Conservation (phyloP, 1,140 invertebrate genomes). For the Orius insidiosus region DNA sequence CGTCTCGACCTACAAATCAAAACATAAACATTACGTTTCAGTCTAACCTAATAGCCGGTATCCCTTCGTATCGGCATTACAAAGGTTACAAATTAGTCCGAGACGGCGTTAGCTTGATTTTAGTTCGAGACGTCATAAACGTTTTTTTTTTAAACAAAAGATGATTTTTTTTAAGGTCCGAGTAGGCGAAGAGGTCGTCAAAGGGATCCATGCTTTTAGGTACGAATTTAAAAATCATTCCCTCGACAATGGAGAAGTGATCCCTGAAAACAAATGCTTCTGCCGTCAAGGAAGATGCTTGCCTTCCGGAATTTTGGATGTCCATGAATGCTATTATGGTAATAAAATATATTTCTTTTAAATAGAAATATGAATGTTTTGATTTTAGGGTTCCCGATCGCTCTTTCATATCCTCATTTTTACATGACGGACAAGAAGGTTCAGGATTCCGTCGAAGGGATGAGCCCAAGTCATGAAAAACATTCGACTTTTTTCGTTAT, state of each 20-base stretch:
- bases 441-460: slow-evolving; percentile 45
- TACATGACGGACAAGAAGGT: slow-evolving; percentile 49
- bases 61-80: too few relatives aligned
- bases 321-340: slow-evolving; percentile 65
- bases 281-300: slow-evolving; percentile 50
- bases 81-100: too few relatives aligned
- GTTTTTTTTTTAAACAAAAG: too few relatives aligned
- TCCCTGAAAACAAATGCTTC: slow-evolving; percentile 59
- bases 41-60: too few relatives aligned
- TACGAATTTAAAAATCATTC: slow-evolving; percentile 56
- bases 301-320: slow-evolving; percentile 51
- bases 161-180: slow-evolving; percentile 33
- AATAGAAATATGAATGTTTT: neutral
- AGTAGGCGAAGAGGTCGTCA: slow-evolving; percentile 31
- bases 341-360: slow-evolving; percentile 2
- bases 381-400: slow-evolving; percentile 52
- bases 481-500: slow-evolving; percentile 55
- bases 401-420: slow-evolving; percentile 81
- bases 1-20: too few relatives aligned
- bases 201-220: slow-evolving; percentile 38
- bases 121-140: too few relatives aligned
- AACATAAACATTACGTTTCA: too few relatives aligned
- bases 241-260: slow-evolving; percentile 51
- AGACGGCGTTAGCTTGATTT: too few relatives aligned
- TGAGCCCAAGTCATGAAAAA: slow-evolving; percentile 41